Base-by-base conservation (phyloP, 2,113 vertebrate genomes). In the Hypocryptadius cinnamomeus region DNA sequence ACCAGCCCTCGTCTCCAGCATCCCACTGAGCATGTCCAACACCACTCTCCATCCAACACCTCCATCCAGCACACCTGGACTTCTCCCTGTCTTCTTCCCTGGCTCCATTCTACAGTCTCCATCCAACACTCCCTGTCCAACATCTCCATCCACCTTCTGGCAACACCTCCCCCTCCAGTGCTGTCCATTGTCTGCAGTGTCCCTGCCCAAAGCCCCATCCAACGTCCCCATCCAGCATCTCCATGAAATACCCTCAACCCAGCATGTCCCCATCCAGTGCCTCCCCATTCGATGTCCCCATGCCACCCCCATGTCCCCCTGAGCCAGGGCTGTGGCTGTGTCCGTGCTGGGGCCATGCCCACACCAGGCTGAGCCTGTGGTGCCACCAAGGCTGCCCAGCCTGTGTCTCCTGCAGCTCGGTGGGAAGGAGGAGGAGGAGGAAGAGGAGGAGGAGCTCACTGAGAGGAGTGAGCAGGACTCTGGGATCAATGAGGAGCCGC, bases 391-490 rank as follows among this genome's bases (percentile, higher is more conserved):
- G 91, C 54, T 72, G 21, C 91, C 71, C 78, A 57, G 70, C 57
- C 70, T 71, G 44, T 93, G 87, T 94, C 74, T 93, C 71, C 92
- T 72, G 85, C 96, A 95, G 96, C 89, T 96, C 23, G 92, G 76
- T 1, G 91, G 91, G 66, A 95, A 95, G 89, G 94, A 96, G 69
- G 94, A 95, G 69, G 77, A 88, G 61, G 82, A 85, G 53, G 93
- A 94, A 15, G 93, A 94, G 42, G 95, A 94, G n/a, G 95, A 96
- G 31, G 93, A 96, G 70, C 93, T 96, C 79, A 93, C 94, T 12
- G 96, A 95, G 93, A 95, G 79, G 82, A 96, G 96, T 28, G 96
- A 96, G 87, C 96, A 95, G 54, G 96, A 96, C 81, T 96, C 93
- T 3, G 96, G 96, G 70, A 95, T 96, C 93, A 96, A 95, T 0